Conservation (phyloP, 2,797 vertebrate genomes). For the Lacerta bilineata region DNA sequence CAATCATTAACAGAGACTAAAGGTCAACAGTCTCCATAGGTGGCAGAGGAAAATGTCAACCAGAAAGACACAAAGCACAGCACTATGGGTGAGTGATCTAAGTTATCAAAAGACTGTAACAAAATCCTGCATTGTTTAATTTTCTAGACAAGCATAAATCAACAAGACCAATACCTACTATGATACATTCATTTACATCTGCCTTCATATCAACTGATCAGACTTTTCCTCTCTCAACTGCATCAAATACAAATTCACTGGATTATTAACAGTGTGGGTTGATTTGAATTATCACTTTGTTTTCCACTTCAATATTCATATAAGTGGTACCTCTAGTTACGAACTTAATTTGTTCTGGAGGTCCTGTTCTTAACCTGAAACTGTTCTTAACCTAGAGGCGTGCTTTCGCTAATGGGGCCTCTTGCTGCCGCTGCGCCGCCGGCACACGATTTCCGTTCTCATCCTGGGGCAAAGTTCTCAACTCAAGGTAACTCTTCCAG, state of each 20-base stretch:
- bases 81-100: neutral
- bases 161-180: neutral
- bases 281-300: neutral
- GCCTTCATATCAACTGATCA: neutral
- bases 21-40: neutral
- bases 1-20: neutral
- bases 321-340: too few relatives aligned
- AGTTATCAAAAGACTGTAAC: neutral
- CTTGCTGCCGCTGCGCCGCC: too few relatives aligned
- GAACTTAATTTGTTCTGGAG: too few relatives aligned
- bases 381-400: too few relatives aligned
- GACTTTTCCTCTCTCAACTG: neutral
- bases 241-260: neutral
- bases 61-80: accelerated
- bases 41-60: neutral
- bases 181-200: neutral
- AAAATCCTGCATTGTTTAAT: neutral
- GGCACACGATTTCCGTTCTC: too few relatives aligned
- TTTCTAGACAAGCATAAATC: constrained; percentile 15
- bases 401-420: too few relatives aligned
- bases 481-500: too few relatives aligned
- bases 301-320: neutral
- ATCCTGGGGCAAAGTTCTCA: too few relatives aligned
- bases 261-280: neutral
- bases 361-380: too few relatives aligned